These are phyloP conservation scores for Agrotis puta DNA, from an alignment of 2,888 invertebrate species.

Conservation along the genomic window DNA sequence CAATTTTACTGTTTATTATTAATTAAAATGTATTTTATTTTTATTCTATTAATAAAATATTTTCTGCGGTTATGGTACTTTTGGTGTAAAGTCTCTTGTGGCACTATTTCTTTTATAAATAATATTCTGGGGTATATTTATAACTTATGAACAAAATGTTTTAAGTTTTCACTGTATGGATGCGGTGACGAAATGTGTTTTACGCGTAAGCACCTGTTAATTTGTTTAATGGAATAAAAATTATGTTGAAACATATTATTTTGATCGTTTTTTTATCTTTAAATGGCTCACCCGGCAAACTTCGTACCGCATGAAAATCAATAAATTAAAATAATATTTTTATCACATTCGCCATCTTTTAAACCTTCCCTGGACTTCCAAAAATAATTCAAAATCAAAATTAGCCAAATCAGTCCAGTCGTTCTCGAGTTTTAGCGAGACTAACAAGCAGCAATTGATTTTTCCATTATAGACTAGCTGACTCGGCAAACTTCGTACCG, in stretches of 20 bases:
- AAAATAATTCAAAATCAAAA: no score
- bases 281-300: no score
- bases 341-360: no score
- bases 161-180: constrained; percentile 75
- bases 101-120: constrained; percentile 68
- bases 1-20: constrained; percentile 82
- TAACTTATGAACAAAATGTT: constrained; percentile 69
- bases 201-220: constrained; percentile 84
- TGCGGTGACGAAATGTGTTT: constrained; percentile 75
- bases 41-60: constrained; percentile 65
- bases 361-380: no score
- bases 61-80: constrained; percentile 80
- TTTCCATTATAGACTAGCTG: no score
- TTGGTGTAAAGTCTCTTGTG: constrained; percentile 64
- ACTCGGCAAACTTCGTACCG: no score
- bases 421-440: no score
- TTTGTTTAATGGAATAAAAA: constrained; percentile 89
- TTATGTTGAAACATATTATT: constrained; percentile 81
- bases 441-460: no score
- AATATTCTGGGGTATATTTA: constrained; percentile 73
- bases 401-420: no score
- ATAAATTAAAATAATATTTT: no score
- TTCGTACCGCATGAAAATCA: no score
- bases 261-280: constrained; percentile 31
- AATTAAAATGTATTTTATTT: constrained; percentile 63